Conservation (phyloP, 2,113 vertebrate species). For the Columba livia region DNA sequence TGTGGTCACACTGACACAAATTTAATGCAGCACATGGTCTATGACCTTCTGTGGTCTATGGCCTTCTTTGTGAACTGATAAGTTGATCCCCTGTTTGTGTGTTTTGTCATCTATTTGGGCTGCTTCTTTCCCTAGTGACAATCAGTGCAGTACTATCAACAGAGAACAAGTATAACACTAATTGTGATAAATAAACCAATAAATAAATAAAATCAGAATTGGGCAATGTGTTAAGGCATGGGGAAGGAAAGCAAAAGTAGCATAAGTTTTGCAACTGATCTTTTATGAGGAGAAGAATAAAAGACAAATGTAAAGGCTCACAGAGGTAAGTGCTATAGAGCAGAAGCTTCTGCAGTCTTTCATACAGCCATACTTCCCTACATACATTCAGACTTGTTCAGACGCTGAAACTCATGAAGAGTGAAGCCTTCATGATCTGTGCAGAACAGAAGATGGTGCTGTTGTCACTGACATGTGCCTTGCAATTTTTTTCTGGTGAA, state of each 20-base stretch:
- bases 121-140: background rate
- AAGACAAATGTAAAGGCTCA: background rate
- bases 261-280: background rate
- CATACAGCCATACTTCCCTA: background rate
- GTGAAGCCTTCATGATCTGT: background rate
- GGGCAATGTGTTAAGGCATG: background rate
- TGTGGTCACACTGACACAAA: background rate
- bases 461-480: slow-evolving; percentile 18
- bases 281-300: background rate
- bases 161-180: background rate
- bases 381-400: background rate
- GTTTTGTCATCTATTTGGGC: background rate
- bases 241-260: background rate
- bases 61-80: background rate
- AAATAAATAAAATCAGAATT: background rate
- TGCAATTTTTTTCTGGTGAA: background rate
- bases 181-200: background rate
- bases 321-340: background rate
- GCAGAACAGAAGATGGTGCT: slow-evolving; percentile 68
- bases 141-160: background rate
- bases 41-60: background rate
- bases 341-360: background rate
- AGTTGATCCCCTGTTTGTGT: background rate
- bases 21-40: background rate
- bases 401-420: background rate